A percentile compares a stretch with the other conserved stretches of the same genome.
Evolutionary conservation across 1,140 invertebrate genomes (phyloP).

Genomic region (Drosophila trapezifrons): DNA sequence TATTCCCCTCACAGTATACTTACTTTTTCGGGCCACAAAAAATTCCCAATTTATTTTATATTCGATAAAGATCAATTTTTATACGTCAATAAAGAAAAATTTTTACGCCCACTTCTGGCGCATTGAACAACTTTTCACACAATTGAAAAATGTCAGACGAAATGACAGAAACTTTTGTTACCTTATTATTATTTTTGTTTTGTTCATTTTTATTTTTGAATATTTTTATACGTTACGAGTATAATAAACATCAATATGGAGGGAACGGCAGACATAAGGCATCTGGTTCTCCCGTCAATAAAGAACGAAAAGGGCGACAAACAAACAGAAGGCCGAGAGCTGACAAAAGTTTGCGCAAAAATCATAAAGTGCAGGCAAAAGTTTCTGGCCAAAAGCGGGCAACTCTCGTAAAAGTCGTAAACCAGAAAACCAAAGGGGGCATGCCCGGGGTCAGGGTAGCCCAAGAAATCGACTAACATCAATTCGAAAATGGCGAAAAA

Average conservation of each 20-base stretch:
- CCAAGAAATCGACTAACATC: constrained; percentile 61
- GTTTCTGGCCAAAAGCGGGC: constrained; percentile 41
- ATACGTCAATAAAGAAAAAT: constrained; percentile 41
- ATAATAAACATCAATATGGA: constrained; percentile 59
- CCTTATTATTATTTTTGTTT: constrained; percentile 46
- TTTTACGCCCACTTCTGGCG: constrained; percentile 6
- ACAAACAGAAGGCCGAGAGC: constrained; percentile 40
- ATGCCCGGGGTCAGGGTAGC: background rate
- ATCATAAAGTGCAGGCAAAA: constrained; percentile 64
- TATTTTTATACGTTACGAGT: constrained; percentile 36
- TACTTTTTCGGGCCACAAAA: background rate
- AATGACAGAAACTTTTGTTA: constrained; percentile 55
- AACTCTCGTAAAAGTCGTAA: constrained; percentile 45
- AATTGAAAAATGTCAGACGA: constrained; percentile 43
- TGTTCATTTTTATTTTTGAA: constrained; percentile 40
- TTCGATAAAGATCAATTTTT: constrained; percentile 32
- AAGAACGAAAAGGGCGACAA: constrained; percentile 38
- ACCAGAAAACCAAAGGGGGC: constrained; percentile 35
- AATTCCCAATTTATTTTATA: constrained; percentile 42
- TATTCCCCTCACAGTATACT: background rate
- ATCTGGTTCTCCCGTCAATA: constrained; percentile 36
- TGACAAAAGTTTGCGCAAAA: constrained; percentile 62
- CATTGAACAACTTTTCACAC: constrained; percentile 36
- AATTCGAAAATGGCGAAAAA: constrained; percentile 59
- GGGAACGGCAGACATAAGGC: constrained; percentile 37